These are phyloP conservation scores for Paracanthobrama guichenoti DNA, from an alignment of 2,113 vertebrate species.

Conservation along the genomic window DNA sequence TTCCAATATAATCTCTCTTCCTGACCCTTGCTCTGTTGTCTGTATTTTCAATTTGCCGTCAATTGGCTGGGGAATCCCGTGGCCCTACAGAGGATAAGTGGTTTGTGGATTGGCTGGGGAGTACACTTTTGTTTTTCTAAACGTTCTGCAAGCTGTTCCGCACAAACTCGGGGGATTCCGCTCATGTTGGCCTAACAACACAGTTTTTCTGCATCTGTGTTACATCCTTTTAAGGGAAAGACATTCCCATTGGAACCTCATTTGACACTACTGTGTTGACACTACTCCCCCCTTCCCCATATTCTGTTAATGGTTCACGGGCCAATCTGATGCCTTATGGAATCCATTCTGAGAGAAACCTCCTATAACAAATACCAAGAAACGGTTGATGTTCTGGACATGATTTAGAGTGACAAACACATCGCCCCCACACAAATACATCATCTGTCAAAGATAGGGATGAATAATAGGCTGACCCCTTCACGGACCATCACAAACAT, in stretches of 20 bases:
- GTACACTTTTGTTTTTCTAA: neutral
- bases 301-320: neutral
- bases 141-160: neutral
- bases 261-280: neutral
- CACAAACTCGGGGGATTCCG: neutral
- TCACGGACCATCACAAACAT: neutral
- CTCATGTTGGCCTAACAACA: neutral
- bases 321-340: neutral
- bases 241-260: neutral
- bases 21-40: neutral
- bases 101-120: neutral
- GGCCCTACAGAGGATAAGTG: neutral
- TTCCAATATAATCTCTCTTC: neutral
- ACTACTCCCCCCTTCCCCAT: no score
- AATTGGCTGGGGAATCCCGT: neutral
- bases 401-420: neutral
- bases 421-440: neutral
- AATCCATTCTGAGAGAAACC: neutral
- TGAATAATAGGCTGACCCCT: slow-evolving; percentile 12
- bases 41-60: neutral
- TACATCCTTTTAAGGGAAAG: slow-evolving; percentile 20
- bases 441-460: neutral
- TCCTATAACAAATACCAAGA: neutral
- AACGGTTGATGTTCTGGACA: neutral
- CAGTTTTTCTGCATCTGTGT: slow-evolving; percentile 19